phyloP scores from a whole-genome alignment of 2,888 invertebrate species.

The Serrognathus titanus region DNA sequence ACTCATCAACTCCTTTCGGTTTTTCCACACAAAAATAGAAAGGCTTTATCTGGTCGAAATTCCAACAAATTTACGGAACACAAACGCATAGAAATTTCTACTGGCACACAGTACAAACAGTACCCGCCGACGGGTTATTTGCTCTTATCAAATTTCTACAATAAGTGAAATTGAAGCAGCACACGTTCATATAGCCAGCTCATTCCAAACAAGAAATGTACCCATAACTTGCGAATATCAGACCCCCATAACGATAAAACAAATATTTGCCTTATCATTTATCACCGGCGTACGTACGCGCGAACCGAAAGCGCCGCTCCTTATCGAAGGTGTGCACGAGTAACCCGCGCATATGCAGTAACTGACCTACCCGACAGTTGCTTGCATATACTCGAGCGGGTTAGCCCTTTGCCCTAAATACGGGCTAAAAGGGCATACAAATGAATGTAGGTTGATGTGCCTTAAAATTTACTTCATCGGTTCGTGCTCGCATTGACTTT shows the following conservation, averaged over 20 bases:
- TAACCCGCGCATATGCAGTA: constrained; percentile 47
- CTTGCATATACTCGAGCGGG: constrained; percentile 44
- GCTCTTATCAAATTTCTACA: constrained; percentile 14
- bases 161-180: constrained; percentile 14
- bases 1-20: not conserved
- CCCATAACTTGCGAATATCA: constrained; percentile 15
- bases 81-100: not conserved
- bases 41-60: not conserved
- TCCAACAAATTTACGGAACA: not conserved
- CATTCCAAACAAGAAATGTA: constrained; percentile 6
- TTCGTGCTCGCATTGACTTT: not conserved
- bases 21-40: not conserved
- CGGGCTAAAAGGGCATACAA: constrained; percentile 41
- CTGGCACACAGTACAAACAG: not conserved
- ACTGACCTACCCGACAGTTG: constrained; percentile 50
- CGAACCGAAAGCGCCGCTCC: constrained; percentile 10
- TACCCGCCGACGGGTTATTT: constrained; percentile 7
- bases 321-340: constrained; percentile 20
- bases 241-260: constrained; percentile 20
- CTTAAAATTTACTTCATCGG: constrained; percentile 15
- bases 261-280: constrained; percentile 19
- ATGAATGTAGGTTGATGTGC: constrained; percentile 36
- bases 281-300: not conserved
- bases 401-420: constrained; percentile 43
- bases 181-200: not conserved